Evolutionary conservation across 2,113 vertebrate genomes (phyloP), one percentile per base, ranked within the genome.

Genomic region (Crotophaga sulcirostris): DNA sequence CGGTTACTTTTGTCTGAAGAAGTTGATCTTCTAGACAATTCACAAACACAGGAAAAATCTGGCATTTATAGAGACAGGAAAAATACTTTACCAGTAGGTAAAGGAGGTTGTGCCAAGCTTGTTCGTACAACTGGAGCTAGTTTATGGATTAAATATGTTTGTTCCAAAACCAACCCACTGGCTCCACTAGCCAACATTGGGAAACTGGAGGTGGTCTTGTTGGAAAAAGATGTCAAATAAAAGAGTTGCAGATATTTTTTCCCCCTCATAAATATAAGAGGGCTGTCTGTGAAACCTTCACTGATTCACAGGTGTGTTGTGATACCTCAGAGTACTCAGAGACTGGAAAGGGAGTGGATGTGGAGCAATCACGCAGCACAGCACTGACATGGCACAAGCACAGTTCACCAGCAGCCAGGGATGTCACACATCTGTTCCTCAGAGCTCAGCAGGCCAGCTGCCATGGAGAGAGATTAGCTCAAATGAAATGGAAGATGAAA

Each of bases 401-500:
- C 3, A 56, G n/a, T 58, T 87, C 31, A 15, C 77, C 78, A 66
- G 31, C 44, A 59, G 68, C 14, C 66, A 83, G 66, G 44, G 54
- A 45, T 45, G 12, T 24, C 55, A 54, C 38, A 29, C 40, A 92
- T 86, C 70, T 78, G 59, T 36, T 93, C 49, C 51, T 95, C 70
- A 77, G 89, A 79, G 81, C 90, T 89, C 91, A 96, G 87, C 74
- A 64, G 80, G 79, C 58, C 68, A 90, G n/a, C 74, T 95, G 89
- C 1, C 9, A 86, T 49, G 60, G 77, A 83, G 66, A 67, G 36
- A 95, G 49, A 87, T 80, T 62, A 89, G 60, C 56, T 96, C 42
- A 94, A 89, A 91, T 88, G 77, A 80, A 93, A 94, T 42, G 42
- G 49, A 93, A 95, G 85, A 90, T 87, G 44, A 94, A 94, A 96